Evolutionary conservation across 2,797 vertebrate genomes (phyloP).

Genomic region (Phrynocephalus guinanensis): DNA sequence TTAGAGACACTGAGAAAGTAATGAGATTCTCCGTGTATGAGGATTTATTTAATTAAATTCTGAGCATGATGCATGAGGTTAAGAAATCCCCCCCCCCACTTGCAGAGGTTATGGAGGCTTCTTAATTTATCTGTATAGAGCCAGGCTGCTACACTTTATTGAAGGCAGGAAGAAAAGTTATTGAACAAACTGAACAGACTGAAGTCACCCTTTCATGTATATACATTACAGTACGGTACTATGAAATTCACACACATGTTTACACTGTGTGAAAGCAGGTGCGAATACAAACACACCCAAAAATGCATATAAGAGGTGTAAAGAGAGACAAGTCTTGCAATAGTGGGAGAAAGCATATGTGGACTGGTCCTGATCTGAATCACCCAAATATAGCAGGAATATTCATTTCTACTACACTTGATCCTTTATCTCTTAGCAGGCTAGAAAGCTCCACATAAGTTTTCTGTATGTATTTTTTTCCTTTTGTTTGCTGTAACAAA

Average conservation of each 20-base stretch:
- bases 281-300: too few relatives aligned
- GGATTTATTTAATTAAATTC: not conserved
- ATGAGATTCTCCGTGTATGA: not conserved
- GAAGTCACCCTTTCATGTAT: not conserved
- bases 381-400: not conserved
- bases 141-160: not conserved
- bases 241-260: not conserved
- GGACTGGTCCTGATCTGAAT: not conserved
- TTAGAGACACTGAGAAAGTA: rapidly evolving
- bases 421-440: not conserved
- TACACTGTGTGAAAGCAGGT: too few relatives aligned
- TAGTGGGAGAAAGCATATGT: not conserved
- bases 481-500: too few relatives aligned
- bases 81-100: not conserved
- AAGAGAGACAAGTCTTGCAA: not conserved
- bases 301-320: too few relatives aligned
- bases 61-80: not conserved
- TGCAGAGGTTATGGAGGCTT: not conserved
- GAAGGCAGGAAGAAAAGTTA: not conserved
- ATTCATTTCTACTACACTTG: not conserved
- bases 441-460: not conserved
- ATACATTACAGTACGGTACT: not conserved
- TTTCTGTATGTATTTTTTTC: too few relatives aligned
- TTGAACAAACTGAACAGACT: not conserved
- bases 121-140: not conserved